Evolutionary conservation across 2,888 invertebrate genomes (phyloP).

Genomic region (Rosalia funebris): DNA sequence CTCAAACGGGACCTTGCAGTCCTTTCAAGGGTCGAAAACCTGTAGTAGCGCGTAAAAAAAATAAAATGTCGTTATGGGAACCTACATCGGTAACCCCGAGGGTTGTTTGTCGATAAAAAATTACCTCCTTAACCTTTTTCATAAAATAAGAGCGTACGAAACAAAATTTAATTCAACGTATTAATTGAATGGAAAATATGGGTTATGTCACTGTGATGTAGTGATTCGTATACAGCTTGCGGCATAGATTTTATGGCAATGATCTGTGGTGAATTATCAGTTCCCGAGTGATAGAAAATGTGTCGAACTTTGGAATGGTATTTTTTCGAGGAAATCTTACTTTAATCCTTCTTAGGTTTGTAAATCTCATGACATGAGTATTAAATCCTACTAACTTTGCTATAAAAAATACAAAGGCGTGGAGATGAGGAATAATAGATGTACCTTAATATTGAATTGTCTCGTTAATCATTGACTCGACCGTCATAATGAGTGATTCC

Average conservation of each 20-base stretch:
- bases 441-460: no score
- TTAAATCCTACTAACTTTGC: no score
- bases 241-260: neutral
- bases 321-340: no score
- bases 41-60: slow-evolving; percentile 29
- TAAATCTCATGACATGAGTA: no score
- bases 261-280: neutral
- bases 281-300: neutral
- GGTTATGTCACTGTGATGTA: no score
- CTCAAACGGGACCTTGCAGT: slow-evolving; percentile 35
- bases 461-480: no score
- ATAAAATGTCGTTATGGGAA: slow-evolving; percentile 41
- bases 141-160: slow-evolving; percentile 33
- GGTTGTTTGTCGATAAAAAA: slow-evolving; percentile 22
- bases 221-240: no score
- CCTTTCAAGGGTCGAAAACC: slow-evolving; percentile 32
- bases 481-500: no score
- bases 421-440: no score
- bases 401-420: no score
- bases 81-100: slow-evolving; percentile 24
- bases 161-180: slow-evolving; percentile 7
- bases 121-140: slow-evolving; percentile 35
- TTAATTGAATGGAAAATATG: neutral
- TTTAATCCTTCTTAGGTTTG: no score
- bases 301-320: neutral